Conservation (phyloP, 1,140 invertebrate genomes). For the Macrotrachela quadricornifera region DNA sequence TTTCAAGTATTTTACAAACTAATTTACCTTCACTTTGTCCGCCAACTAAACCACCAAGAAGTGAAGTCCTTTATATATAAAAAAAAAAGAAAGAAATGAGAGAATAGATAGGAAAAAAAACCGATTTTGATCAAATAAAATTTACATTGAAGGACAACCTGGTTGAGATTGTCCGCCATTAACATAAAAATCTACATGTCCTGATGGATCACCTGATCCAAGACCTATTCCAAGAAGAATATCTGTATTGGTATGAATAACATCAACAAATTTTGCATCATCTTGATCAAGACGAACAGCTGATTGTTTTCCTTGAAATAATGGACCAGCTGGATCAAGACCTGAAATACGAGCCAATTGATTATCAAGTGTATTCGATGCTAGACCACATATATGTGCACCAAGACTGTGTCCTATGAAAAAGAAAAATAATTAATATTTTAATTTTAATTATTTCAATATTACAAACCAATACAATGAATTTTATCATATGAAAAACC, state of each 20-base stretch:
- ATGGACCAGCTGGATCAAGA: conserved; percentile 51
- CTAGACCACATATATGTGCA: conserved; percentile 6
- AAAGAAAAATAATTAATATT: no score
- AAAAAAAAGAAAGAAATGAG: no score
- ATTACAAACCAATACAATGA: conserved; percentile 33
- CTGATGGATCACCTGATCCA: conserved; percentile 26
- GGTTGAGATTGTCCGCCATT: conserved; percentile 26
- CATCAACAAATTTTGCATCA: conserved; percentile 52
- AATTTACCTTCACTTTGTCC: background rate
- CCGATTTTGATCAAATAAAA: no score
- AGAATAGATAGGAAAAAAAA: no score
- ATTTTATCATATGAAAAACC: background rate
- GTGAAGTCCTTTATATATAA: background rate
- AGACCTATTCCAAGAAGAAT: conserved; percentile 18
- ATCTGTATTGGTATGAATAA: conserved; percentile 49
- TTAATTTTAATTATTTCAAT: no score
- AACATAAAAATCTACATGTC: conserved; percentile 61
- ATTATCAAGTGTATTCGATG: background rate
- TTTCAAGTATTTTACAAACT: no score
- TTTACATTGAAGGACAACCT: conserved; percentile 27
- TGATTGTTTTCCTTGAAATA: conserved; percentile 53
- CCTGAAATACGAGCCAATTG: conserved; percentile 33
- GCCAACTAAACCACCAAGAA: background rate
- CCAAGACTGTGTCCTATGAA: conserved; percentile 1
- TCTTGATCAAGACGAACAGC: conserved; percentile 49